Evolutionary conservation across 2,888 invertebrate species (phyloP), one percentile per base, ranked within the genome.

Genomic region (Andrena hattorfiana): DNA sequence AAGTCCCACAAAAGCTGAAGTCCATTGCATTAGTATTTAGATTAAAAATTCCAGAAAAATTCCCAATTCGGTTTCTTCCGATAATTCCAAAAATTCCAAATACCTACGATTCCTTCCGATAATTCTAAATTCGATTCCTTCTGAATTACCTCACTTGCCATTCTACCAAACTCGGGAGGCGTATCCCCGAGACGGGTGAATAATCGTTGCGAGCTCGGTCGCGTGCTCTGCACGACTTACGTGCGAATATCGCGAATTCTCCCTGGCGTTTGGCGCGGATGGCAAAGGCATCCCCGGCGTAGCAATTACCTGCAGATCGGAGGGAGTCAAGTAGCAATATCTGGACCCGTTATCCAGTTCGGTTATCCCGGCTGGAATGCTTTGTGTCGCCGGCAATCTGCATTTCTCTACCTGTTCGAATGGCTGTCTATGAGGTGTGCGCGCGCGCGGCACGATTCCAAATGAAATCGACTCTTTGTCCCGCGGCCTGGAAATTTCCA

Each of bases 271-370:
- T 56, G 83, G 80, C 56, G 64, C 81, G 70, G 49, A 85, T 77
- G 81, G 82, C 82, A 85, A 85, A 88, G 88, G 88, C 82, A 88
- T 87, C 81, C 42, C 87, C 81, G 70, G 76, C 83, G 72, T 76
- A 74, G 88, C 88, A 88, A 88, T 88, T 88, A 88, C 87, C 85
- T 84, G 66, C 82, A 84, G 81, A 81, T 71, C 83, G 87, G 56
- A 85, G 88, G 87, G 90, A 89, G 89, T 93, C 91, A 90, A 93
- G 93, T 93, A 92, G 93, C 93, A 93, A 93, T 94, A 93, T 93
- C 91, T 89, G 90, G 89, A 87, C 89, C 89, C 84, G 88, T 88
- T 87, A 88, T 88, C 83, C 88, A 84, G 87, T 82, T 85, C 87
- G 90, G 87, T 90, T 90, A 91, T 90, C 88, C 86, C 84, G 90